A percentile compares a stretch with the other conserved stretches of the same genome.
These are phyloP conservation scores for Canis aureus DNA, from an alignment of 2,113 vertebrate genomes.

Conservation along the genomic window DNA sequence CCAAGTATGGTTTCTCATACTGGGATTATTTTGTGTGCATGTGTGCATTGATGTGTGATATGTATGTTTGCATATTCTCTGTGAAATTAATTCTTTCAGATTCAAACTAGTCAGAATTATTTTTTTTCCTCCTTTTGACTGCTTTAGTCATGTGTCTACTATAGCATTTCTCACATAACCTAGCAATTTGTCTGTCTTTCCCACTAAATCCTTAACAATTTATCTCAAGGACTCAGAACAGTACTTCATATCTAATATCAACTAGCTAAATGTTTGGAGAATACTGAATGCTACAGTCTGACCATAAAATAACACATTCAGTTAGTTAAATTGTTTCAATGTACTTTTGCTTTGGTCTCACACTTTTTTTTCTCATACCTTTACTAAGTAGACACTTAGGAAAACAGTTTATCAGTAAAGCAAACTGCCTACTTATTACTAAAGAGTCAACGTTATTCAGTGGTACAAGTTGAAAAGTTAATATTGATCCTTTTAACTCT, in stretches of 20 bases:
- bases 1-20: background rate
- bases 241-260: background rate
- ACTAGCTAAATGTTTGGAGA: background rate
- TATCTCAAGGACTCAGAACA: background rate
- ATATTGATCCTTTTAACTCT: background rate
- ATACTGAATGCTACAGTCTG: background rate
- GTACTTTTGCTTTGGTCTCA: background rate
- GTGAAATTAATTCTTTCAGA: slow-evolving; percentile 11
- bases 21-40: background rate
- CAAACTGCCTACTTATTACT: background rate
- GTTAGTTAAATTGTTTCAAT: background rate
- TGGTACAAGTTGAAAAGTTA: background rate
- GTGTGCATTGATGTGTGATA: background rate
- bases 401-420: background rate
- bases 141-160: background rate
- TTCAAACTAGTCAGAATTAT: slow-evolving; percentile 3
- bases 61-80: background rate
- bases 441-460: background rate
- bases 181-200: background rate
- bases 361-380: background rate
- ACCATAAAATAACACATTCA: background rate
- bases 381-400: background rate
- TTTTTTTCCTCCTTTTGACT: background rate
- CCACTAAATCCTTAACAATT: background rate
- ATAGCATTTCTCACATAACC: background rate